Base-by-base conservation (phyloP, 2,113 vertebrate species). In the Syngnathus floridae region DNA sequence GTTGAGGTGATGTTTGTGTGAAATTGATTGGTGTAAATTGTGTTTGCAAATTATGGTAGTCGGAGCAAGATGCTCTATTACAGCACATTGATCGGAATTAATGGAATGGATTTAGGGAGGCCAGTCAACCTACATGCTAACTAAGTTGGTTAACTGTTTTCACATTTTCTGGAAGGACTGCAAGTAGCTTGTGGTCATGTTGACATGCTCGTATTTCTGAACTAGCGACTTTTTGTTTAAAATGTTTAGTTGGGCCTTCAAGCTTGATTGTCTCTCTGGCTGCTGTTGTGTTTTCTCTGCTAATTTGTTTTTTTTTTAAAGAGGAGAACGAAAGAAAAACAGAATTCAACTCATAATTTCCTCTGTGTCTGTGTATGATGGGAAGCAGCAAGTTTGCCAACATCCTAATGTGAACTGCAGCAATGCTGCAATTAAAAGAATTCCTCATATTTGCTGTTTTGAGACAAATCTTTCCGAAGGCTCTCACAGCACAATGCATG, bases 401-500 rank as follows among this genome's bases (percentile, higher is more conserved):
- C 59, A 67, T 56, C 61, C 38, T 17, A 10, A 58, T 38, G 36
- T 73, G 40, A 69, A 72, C 67, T 72, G 76, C 66, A 76, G 68
- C 31, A 13, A 71, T 84, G 57, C 73, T 69, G 56, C 58, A 75
- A 79, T 81, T 22, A 41, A 67, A 84, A 76, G 65, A 81, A 83
- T 74, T 56, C 62, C 38, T 48, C 37, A 60, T 69, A 66, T 78
- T 84, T 75, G 46, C 75, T 79, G 73, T 67, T 75, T 67, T 69
- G 64, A 68, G 63, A 56, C 67, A 58, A 79, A 81, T 67, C 82
- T 66, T 68, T 83, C 63, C 69, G 65, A 74, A 75, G 69, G 70
- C 79, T 75, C 66, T 19, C 70, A 77, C 74, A 65, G 76, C 81
- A 85, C 82, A 86, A 77, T 77, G 71, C 78, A 70, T 82, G 82